phyloP scores from a whole-genome alignment of 2,797 vertebrate genomes.

The Acanthornis magna region DNA sequence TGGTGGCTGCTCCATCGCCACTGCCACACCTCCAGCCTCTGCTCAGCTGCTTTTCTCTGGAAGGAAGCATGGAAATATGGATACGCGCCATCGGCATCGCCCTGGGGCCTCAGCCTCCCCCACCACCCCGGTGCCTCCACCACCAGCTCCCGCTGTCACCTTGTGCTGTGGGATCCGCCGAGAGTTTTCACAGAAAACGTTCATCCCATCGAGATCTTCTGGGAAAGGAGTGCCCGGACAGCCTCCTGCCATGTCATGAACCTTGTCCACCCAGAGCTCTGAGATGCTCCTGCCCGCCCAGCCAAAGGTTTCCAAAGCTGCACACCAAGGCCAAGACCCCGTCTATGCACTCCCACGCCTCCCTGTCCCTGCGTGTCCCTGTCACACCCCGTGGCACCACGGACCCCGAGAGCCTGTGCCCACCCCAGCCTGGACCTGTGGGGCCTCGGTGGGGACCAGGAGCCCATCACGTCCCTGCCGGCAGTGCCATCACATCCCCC shows the following conservation, averaged over 20 bases:
- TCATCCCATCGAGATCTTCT: not conserved
- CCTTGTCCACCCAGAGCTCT: not conserved
- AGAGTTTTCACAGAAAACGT: not conserved
- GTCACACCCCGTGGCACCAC: fast-evolving
- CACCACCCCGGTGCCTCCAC: not conserved
- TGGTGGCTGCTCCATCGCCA: fast-evolving
- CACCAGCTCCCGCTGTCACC: not conserved
- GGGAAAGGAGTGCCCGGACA: not conserved
- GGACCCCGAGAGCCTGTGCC: not conserved
- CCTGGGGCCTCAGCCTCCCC: not conserved
- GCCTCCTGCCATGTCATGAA: not conserved
- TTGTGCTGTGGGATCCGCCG: not conserved
- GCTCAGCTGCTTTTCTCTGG: not conserved
- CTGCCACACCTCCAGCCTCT: fast-evolving
- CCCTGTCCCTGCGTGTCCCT: not conserved
- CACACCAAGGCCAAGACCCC: not conserved
- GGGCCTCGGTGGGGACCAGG: not conserved
- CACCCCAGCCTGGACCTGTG: not conserved
- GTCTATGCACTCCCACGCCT: not conserved
- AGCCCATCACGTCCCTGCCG: not conserved
- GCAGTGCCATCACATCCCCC: not conserved
- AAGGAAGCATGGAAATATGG: not conserved
- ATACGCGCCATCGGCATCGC: fast-evolving
- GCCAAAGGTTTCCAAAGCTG: constrained; percentile 53
- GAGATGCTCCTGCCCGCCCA: not conserved